A percentile compares a stretch with the other conserved stretches of the same genome.
Evolutionary conservation across 2,797 vertebrate genomes (phyloP).

Genomic region (Aythya fuligula): DNA sequence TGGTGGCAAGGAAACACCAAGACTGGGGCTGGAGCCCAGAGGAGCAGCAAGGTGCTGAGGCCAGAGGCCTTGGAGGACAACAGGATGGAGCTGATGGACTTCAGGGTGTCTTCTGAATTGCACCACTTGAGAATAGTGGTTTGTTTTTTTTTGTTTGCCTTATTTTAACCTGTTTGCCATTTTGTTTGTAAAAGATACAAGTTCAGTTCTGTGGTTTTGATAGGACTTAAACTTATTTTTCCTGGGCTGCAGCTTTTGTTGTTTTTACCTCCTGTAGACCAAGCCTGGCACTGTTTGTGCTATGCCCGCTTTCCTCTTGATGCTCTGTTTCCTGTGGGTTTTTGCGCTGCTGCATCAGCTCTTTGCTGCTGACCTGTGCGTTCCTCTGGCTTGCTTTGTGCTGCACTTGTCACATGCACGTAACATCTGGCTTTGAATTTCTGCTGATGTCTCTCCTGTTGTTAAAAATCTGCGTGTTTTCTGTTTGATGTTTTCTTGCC

Average conservation of each 20-base stretch:
- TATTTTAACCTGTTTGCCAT: neutral
- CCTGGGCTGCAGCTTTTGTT: neutral
- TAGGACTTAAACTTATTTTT: neutral
- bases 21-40: neutral
- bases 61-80: neutral
- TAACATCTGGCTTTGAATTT: neutral
- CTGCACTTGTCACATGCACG: fast-evolving
- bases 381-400: neutral
- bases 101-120: neutral
- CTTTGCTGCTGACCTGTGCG: fast-evolving
- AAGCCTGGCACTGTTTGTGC: neutral
- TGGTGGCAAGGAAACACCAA: neutral
- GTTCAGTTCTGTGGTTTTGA: neutral
- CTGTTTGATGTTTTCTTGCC: neutral
- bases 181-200: neutral
- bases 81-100: neutral
- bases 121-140: neutral
- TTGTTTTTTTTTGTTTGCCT: neutral
- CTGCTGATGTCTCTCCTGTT: neutral
- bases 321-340: fast-evolving
- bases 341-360: neutral
- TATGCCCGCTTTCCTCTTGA: neutral
- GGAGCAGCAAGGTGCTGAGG: neutral
- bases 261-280: neutral
- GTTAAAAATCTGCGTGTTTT: neutral